These are phyloP conservation scores for Myotis lucifugus DNA, from an alignment of 2,113 vertebrate genomes.

Conservation along the genomic window DNA sequence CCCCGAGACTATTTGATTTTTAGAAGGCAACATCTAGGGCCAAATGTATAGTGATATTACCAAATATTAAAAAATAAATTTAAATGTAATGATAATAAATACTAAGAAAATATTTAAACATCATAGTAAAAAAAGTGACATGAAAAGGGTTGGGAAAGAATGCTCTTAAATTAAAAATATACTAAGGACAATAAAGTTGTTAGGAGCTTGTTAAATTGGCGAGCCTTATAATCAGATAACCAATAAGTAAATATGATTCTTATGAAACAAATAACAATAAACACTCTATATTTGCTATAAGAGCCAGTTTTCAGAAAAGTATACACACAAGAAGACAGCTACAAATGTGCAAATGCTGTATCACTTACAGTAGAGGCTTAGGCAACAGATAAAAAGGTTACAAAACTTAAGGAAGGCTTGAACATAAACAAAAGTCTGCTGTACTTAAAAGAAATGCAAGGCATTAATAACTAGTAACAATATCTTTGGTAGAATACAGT, in stretches of 20 bases:
- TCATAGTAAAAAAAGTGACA: background rate
- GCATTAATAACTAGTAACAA: background rate
- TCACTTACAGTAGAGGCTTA: background rate
- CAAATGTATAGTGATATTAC: background rate
- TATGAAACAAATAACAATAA: constrained; percentile 14
- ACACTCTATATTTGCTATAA: background rate
- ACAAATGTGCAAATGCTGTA: background rate
- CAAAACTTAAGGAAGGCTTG: constrained; percentile 8
- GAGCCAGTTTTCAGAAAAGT: constrained; percentile 16
- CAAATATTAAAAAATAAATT: background rate
- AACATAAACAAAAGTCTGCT: constrained; percentile 4
- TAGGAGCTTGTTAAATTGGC: constrained; percentile 19
- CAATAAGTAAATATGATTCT: constrained; percentile 35
- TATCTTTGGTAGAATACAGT: background rate
- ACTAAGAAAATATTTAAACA: constrained; percentile 16
- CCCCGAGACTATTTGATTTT: background rate
- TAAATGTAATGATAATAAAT: background rate
- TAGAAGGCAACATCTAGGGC: background rate
- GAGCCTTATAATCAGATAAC: background rate
- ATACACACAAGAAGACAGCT: background rate
- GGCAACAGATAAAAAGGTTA: background rate
- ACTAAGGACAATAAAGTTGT: background rate
- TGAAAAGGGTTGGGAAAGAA: background rate
- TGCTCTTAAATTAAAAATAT: constrained; percentile 22
- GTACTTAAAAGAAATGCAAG: background rate